A percentile compares a stretch with the other conserved stretches of the same genome.
These are phyloP conservation scores for Bryconaethiops microstoma DNA, from an alignment of 2,797 vertebrate species.

Conservation along the genomic window DNA sequence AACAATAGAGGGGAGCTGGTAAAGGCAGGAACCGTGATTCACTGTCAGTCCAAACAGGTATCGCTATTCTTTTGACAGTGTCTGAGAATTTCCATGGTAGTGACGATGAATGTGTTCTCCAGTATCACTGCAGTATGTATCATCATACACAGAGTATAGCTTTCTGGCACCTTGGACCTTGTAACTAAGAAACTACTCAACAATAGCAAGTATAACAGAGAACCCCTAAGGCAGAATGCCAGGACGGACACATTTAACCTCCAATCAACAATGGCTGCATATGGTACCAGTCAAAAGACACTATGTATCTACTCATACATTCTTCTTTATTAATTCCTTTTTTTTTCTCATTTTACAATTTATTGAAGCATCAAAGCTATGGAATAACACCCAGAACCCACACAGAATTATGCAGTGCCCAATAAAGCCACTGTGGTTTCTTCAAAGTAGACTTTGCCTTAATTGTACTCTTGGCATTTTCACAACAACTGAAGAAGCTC, in stretches of 20 bases:
- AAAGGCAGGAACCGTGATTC: background rate
- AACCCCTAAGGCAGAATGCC: background rate
- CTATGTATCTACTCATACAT: no score
- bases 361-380: no score
- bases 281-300: no score
- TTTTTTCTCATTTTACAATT: no score
- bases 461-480: background rate
- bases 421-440: no score
- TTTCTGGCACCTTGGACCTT: background rate
- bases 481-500: background rate
- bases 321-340: no score
- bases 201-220: background rate
- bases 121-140: background rate
- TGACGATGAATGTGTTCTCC: background rate
- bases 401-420: no score
- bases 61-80: background rate
- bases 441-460: background rate
- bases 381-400: no score
- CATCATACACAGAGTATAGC: background rate
- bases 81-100: background rate
- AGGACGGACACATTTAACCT: background rate
- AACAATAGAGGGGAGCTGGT: constrained; percentile 20
- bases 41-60: background rate
- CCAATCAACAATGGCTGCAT: background rate
- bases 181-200: background rate